Base-by-base conservation (phyloP, 2,888 invertebrate genomes). In the Leucozona laternaria region DNA sequence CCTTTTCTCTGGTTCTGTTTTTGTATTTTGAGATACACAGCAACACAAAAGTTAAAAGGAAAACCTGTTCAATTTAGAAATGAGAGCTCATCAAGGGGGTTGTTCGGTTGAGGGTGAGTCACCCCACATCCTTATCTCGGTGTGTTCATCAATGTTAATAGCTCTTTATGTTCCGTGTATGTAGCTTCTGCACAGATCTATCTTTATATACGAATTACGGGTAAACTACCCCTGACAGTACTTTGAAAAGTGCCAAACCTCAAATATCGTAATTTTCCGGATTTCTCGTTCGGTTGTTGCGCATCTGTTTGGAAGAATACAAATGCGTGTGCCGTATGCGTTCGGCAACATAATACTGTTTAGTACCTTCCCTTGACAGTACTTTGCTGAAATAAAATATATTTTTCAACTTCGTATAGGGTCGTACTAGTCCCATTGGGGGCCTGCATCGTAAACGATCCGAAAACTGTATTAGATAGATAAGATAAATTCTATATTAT, bases 241-340 rank as follows among this genome's bases (percentile, higher is more conserved):
- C 68, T 87, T 78, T 87, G 73, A 79, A 88, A 88, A 89, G 89
- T 89, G 88, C 88, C 88, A 89, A 89, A 89, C 89, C 89, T 89
- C 89, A 89, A 89, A 89, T 88, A 89, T 89, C 88, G 88, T 89
- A 88, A 88, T 88, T 89, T 88, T 89, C 82, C 81, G 88, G 88
- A 80, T 45, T 55, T 43, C 48, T 72, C 72, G 60, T 37, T 64
- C 53, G 57, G 48, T 28, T 73, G 70, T 64, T 82, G 82, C 86
- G 79, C 86, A 86, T 86, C 82, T 86, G 82, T 79, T 86, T 82
- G 57, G 50, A 45, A 64, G 62, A 66, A 82, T 62, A 31, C 45
- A 37, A 77, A 60, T 77, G 68, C 85, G 45, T 77, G 28, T 77
- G 40, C 55, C 66, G 66, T 64, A 71, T 66, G 62, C 70, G 81